A percentile compares a stretch with the other conserved stretches of the same genome.
Conservation (phyloP, 1,140 invertebrate genomes). For the Drosophila tristis region DNA sequence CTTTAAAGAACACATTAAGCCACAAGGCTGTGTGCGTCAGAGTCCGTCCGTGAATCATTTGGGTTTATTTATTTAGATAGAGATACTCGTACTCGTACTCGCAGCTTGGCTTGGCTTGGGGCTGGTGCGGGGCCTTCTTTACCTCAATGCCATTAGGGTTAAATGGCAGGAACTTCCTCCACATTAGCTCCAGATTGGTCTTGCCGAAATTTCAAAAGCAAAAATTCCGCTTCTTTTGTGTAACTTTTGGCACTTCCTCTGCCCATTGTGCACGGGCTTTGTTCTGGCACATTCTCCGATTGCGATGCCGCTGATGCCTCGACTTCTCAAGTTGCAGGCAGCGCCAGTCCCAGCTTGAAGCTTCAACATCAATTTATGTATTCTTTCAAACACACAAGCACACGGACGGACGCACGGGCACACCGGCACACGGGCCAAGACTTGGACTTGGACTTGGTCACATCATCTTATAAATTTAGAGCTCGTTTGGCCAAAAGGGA, state of each 20-base stretch:
- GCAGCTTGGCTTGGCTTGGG: too few species aligned
- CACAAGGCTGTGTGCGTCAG: constrained; percentile 6
- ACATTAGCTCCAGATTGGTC: constrained; percentile 12
- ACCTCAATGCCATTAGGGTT: too few species aligned
- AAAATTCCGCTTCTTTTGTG: constrained; percentile 8
- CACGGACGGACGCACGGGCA: not conserved
- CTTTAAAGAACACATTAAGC: constrained; percentile 12
- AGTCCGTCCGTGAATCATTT: constrained; percentile 25
- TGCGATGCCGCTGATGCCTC: constrained; percentile 24
- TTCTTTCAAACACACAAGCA: constrained; percentile 63
- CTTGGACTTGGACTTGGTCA: constrained; percentile 50
- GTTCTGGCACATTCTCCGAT: constrained; percentile 35
- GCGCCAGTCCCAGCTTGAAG: constrained; percentile 13
- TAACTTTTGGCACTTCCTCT: not conserved
- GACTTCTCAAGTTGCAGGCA: constrained; percentile 67
- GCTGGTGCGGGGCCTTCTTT: too few species aligned
- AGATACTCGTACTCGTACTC: too few species aligned
- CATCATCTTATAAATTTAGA: constrained; percentile 79
- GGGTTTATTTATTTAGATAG: too few species aligned
- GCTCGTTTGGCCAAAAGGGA: constrained; percentile 60
- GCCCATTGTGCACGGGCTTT: constrained; percentile 35
- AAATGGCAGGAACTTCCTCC: constrained; percentile 16
- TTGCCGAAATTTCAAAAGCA: too few species aligned
- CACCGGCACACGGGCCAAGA: not conserved
- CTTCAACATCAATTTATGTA: constrained; percentile 81